phyloP scores from a whole-genome alignment of 2,113 vertebrate genomes.

The Athene noctua region DNA sequence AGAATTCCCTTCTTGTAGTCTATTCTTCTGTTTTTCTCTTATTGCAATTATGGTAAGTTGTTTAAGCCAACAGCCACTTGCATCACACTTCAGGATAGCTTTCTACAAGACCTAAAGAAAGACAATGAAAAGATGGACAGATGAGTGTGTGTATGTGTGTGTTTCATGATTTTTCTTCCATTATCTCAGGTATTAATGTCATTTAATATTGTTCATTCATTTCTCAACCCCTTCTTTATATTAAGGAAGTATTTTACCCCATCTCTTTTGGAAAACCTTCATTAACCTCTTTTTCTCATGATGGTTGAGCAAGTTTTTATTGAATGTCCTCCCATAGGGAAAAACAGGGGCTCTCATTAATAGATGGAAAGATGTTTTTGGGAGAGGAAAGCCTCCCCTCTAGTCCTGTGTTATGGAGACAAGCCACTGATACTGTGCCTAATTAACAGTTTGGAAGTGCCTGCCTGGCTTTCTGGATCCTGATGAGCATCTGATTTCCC shows the following conservation, averaged over 20 bases:
- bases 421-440: background rate
- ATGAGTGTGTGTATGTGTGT: background rate
- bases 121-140: background rate
- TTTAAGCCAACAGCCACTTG: background rate
- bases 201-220: background rate
- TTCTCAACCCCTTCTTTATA: background rate
- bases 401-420: background rate
- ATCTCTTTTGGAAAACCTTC: background rate
- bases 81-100: background rate
- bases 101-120: background rate
- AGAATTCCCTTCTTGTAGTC: background rate
- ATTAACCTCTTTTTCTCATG: background rate
- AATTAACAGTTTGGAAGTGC: background rate
- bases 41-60: background rate
- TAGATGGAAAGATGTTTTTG: background rate
- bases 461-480: background rate
- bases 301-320: background rate
- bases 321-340: background rate
- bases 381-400: background rate
- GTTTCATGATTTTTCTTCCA: background rate
- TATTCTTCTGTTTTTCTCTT: background rate
- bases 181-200: background rate
- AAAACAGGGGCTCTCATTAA: background rate
- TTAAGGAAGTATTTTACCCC: background rate
- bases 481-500: background rate